phyloP scores from a whole-genome alignment of 2,888 invertebrate species.

The Matsumyia berberina region DNA sequence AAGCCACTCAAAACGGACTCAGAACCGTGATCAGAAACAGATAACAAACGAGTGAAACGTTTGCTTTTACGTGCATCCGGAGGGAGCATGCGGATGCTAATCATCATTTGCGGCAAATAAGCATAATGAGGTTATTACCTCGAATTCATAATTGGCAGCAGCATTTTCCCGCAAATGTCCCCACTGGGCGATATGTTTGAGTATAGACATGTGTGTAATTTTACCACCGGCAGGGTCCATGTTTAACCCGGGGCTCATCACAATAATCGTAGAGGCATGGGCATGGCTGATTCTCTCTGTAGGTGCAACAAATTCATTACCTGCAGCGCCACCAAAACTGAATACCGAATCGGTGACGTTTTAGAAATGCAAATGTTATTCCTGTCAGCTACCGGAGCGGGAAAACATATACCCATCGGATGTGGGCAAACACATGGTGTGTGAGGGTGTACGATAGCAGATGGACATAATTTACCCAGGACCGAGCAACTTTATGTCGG shows the following conservation, averaged over 20 bases:
- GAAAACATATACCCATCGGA: background rate
- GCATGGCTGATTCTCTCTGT: conserved; percentile 3
- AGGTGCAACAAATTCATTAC: conserved; percentile 42
- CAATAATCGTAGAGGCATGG: conserved; percentile 14
- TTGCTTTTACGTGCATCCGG: background rate
- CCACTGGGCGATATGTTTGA: conserved; percentile 1
- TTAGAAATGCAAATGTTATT: conserved; percentile 7
- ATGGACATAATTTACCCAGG: background rate
- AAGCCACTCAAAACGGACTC: background rate
- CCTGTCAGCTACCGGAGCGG: background rate
- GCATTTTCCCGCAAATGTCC: conserved; percentile 2
- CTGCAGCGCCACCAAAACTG: conserved; percentile 13
- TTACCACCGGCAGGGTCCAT: background rate
- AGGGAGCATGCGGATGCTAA: background rate
- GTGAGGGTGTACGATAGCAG: background rate
- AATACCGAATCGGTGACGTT: background rate
- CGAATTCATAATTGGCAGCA: conserved; percentile 28
- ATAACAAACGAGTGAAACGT: background rate
- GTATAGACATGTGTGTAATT: conserved; percentile 17
- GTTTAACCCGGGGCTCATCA: conserved; percentile 15
- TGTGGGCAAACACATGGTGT: background rate
- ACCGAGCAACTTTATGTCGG: background rate
- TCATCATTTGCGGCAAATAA: background rate
- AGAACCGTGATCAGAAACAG: conserved; percentile 8
- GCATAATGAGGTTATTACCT: conserved; percentile 15